Evolutionary conservation across 2,113 vertebrate species (phyloP).

Genomic region (Pagrus major): DNA sequence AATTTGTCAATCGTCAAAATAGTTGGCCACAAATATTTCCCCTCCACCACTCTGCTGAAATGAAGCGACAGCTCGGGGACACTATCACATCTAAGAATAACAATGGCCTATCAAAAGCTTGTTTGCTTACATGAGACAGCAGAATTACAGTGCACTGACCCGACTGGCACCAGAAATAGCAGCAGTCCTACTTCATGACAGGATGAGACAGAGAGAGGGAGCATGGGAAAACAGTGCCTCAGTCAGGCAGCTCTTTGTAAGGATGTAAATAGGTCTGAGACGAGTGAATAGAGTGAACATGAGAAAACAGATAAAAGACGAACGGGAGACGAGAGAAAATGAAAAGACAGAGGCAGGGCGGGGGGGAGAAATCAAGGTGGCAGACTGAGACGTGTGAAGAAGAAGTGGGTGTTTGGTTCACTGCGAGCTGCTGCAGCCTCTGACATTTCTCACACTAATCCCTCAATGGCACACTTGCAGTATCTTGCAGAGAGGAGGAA

Average conservation of each 20-base stretch:
- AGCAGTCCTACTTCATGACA: slow-evolving; percentile 34
- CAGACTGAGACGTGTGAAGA: slow-evolving; percentile 11
- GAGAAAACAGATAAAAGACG: slow-evolving; percentile 17
- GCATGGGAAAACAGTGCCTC: slow-evolving; percentile 63
- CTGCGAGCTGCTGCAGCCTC: slow-evolving; percentile 11
- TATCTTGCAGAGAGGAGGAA: slow-evolving; percentile 19
- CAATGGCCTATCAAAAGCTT: slow-evolving; percentile 70
- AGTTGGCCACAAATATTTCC: slow-evolving; percentile 10
- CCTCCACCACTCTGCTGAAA: neutral
- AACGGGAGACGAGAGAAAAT: neutral
- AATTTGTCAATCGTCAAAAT: no score
- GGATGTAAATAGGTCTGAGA: slow-evolving; percentile 29
- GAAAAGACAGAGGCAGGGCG: neutral
- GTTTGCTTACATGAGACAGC: slow-evolving; percentile 75
- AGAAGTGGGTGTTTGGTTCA: slow-evolving; percentile 19
- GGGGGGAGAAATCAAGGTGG: neutral
- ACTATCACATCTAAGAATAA: slow-evolving; percentile 78
- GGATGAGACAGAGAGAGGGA: slow-evolving; percentile 38
- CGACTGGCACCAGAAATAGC: slow-evolving; percentile 64
- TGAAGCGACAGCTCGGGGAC: slow-evolving; percentile 36
- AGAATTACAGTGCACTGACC: slow-evolving; percentile 63
- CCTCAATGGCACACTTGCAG: slow-evolving; percentile 36
- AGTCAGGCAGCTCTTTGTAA: slow-evolving; percentile 11
- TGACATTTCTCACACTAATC: slow-evolving; percentile 54
- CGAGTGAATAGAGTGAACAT: slow-evolving; percentile 12